These are phyloP conservation scores for Therioaphis trifolii DNA, from an alignment of 2,888 invertebrate genomes.

Conservation along the genomic window DNA sequence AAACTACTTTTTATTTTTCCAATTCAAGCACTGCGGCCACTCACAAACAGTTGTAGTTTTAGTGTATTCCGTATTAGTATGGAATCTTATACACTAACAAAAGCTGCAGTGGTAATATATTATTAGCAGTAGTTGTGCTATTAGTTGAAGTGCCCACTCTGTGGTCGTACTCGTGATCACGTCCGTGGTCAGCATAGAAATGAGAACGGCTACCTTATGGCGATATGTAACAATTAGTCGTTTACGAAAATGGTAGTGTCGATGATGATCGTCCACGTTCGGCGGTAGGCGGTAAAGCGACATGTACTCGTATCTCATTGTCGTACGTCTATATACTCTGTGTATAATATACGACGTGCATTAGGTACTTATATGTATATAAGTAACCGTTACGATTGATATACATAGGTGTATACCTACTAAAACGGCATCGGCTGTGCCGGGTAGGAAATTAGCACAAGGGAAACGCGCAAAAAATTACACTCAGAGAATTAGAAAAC, in stretches of 20 bases:
- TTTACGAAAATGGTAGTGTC: conserved; percentile 38
- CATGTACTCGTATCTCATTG: neutral
- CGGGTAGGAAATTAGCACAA: conserved; percentile 10
- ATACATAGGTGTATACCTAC: neutral
- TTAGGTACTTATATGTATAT: too few species aligned
- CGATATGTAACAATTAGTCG: neutral
- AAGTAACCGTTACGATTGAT: too few species aligned
- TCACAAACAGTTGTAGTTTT: too few species aligned
- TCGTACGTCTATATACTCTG: neutral
- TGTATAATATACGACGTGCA: neutral
- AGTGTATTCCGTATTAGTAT: too few species aligned
- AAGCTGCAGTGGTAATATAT: too few species aligned
- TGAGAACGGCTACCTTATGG: conserved; percentile 20
- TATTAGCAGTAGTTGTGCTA: too few species aligned
- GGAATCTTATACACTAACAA: too few species aligned
- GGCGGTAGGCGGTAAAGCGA: neutral
- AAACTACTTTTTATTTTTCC: too few species aligned
- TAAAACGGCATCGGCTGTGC: neutral
- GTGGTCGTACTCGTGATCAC: neutral
- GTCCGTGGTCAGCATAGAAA: conserved; percentile 40
- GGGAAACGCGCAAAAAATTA: conserved; percentile 19
- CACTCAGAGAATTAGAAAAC: too few species aligned
- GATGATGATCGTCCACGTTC: neutral
- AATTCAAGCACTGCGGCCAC: too few species aligned
- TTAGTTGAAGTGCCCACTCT: too few species aligned